These are phyloP conservation scores for Steatocranus sp. DNA, from an alignment of 2,797 vertebrate species.

Conservation along the genomic window DNA sequence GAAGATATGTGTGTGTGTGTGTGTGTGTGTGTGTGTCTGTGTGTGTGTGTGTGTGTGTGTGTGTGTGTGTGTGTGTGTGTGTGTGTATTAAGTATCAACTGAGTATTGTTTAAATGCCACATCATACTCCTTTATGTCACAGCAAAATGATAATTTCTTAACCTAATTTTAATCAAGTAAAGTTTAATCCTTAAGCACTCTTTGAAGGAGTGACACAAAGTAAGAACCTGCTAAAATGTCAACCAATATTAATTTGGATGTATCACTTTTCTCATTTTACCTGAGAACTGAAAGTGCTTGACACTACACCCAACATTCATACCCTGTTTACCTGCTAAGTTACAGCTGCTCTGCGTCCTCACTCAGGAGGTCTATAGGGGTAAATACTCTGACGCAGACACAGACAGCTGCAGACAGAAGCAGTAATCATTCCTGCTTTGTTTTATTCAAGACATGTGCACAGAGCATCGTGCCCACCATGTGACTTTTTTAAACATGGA, in stretches of 20 bases:
- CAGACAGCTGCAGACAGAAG: background rate
- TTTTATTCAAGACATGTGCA: background rate
- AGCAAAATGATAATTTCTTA: background rate
- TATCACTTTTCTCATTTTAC: background rate
- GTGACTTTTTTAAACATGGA: background rate
- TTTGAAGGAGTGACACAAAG: background rate
- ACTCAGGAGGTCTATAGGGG: background rate
- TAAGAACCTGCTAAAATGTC: background rate
- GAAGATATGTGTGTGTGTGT: no score
- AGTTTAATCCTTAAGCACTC: background rate
- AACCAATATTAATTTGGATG: background rate
- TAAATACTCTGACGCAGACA: background rate
- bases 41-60: background rate
- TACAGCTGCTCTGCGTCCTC: background rate
- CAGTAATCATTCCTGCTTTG: background rate
- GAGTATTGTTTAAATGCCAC: background rate
- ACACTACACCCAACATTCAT: background rate
- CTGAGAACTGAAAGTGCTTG: background rate
- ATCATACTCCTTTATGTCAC: background rate
- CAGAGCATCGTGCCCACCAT: background rate
- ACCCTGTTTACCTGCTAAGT: background rate
- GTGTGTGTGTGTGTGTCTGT: background rate
- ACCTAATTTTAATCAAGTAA: background rate
- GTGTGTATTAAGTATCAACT: background rate
- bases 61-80: background rate